Conservation (phyloP, 1,140 invertebrate genomes). For the Lasaia peninsularis region DNA sequence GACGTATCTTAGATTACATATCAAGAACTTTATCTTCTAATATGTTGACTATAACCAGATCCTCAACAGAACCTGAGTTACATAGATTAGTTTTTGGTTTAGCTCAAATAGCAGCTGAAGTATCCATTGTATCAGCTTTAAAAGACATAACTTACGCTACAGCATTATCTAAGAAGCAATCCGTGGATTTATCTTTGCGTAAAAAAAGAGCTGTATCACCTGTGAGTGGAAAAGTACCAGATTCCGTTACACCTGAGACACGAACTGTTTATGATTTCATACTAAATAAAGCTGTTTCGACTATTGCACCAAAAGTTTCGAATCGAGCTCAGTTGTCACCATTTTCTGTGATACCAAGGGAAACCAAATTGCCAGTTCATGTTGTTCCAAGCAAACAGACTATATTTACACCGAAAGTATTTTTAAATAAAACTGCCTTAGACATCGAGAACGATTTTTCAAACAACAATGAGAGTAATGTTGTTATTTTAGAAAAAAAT, state of each 20-base stretch:
- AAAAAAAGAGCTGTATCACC: constrained; percentile 47
- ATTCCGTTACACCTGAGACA: constrained; percentile 21
- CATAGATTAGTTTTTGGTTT: constrained; percentile 65
- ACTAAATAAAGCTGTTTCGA: constrained; percentile 39
- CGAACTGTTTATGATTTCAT: constrained; percentile 41
- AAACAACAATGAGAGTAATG: constrained; percentile 40
- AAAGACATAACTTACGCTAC: constrained; percentile 65
- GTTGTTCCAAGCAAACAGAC: constrained; percentile 35
- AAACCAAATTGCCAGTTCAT: constrained; percentile 39
- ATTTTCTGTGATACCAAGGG: constrained; percentile 45
- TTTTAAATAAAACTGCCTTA: constrained; percentile 61
- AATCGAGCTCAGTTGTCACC: constrained; percentile 18
- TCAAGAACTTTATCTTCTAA: constrained; percentile 61
- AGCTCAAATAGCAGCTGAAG: constrained; percentile 64
- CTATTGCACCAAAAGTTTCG: neutral
- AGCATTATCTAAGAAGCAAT: constrained; percentile 64
- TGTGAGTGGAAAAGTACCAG: constrained; percentile 20
- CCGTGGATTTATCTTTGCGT: constrained; percentile 58
- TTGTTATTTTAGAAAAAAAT: constrained; percentile 49
- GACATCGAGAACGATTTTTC: constrained; percentile 42
- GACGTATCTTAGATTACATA: constrained; percentile 66
- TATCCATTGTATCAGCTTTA: constrained; percentile 64
- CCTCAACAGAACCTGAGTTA: constrained; percentile 63
- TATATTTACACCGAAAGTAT: constrained; percentile 37
- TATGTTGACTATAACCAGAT: constrained; percentile 56